Evolutionary conservation across 2,888 invertebrate species (phyloP).

Genomic region (Epinotia bilunana): DNA sequence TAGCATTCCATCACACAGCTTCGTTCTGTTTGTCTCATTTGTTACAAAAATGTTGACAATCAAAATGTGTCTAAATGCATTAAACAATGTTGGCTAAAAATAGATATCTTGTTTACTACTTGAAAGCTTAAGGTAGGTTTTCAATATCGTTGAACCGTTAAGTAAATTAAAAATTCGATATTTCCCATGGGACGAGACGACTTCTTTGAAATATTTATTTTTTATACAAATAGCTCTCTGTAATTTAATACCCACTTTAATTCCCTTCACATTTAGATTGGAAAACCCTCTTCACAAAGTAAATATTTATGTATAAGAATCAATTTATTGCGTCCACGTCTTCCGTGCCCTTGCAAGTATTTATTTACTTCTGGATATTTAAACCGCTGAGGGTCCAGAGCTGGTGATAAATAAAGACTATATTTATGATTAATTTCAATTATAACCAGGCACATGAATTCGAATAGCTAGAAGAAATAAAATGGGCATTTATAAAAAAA

Average conservation of each 20-base stretch:
- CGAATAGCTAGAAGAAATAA: neutral
- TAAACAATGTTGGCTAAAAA: no score
- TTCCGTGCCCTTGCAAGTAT: constrained; percentile 57
- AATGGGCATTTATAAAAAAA: no score
- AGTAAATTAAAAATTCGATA: neutral
- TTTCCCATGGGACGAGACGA: neutral
- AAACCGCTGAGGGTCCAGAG: neutral
- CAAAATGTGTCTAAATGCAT: no score
- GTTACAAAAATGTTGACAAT: no score
- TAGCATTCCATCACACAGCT: constrained; percentile 9
- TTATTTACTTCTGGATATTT: constrained; percentile 46
- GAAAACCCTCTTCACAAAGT: constrained; percentile 62
- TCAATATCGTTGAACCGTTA: neutral
- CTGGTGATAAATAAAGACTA: neutral
- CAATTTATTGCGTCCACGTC: constrained; percentile 59
- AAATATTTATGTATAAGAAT: constrained; percentile 69
- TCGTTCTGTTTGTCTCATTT: neutral
- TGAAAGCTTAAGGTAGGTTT: no score
- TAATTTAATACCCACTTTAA: neutral
- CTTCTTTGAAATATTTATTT: no score
- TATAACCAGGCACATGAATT: neutral
- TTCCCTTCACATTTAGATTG: constrained; percentile 47
- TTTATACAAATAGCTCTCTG: neutral
- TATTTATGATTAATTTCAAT: neutral
- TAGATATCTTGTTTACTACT: no score